phyloP scores from a whole-genome alignment of 2,113 vertebrate species.

The Eptesicus fuscus region DNA sequence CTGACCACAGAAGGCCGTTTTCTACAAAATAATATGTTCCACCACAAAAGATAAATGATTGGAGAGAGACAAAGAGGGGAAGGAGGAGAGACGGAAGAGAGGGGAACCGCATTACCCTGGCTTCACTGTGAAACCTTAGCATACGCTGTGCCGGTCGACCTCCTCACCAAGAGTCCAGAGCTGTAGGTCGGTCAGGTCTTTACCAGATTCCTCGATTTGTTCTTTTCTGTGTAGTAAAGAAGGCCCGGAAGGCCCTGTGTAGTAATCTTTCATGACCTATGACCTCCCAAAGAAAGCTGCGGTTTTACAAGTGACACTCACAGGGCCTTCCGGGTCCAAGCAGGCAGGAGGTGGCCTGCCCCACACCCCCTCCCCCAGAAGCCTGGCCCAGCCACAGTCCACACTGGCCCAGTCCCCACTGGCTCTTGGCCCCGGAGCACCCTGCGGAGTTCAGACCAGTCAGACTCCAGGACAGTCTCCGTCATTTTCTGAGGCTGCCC shows the following conservation, averaged over 20 bases:
- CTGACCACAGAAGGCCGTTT: not conserved
- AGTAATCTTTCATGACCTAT: not conserved
- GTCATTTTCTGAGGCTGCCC: not conserved
- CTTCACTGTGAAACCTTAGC: not conserved
- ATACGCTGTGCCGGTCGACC: rapidly evolving
- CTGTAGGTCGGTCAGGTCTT: rapidly evolving
- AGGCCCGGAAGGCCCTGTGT: too few species aligned
- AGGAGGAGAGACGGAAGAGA: too few species aligned
- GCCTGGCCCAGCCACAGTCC: not conserved
- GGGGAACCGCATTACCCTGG: rapidly evolving
- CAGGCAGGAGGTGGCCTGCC: not conserved
- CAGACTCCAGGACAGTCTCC: not conserved
- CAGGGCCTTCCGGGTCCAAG: not conserved
- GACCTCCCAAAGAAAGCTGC: not conserved
- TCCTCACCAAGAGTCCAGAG: rapidly evolving
- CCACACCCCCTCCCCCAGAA: not conserved
- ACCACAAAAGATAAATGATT: not conserved
- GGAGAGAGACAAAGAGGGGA: not conserved
- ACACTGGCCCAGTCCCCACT: not conserved
- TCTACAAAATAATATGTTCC: not conserved
- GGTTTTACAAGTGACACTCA: not conserved
- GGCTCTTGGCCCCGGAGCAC: not conserved
- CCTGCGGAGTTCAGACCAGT: not conserved
- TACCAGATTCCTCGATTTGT: not conserved
- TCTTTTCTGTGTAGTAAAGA: not conserved